These are phyloP conservation scores for Mesembrinibis cayennensis DNA, from an alignment of 2,113 vertebrate genomes.

Conservation along the genomic window DNA sequence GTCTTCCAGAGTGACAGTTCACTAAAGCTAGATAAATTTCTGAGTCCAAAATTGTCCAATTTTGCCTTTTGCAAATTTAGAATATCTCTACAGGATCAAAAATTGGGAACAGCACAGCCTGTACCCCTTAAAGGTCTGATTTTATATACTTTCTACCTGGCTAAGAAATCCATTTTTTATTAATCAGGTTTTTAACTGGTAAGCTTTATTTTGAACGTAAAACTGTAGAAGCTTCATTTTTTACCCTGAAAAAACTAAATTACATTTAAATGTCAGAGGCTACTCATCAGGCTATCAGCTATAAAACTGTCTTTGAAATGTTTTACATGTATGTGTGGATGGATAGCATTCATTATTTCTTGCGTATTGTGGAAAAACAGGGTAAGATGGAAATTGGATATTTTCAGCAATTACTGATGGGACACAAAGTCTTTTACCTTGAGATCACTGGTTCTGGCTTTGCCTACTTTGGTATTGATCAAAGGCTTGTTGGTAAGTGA, in stretches of 20 bases:
- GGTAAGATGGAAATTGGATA: neutral
- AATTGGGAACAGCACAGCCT: neutral
- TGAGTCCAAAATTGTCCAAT: neutral
- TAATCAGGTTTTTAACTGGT: neutral
- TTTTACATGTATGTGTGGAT: neutral
- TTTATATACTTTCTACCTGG: neutral
- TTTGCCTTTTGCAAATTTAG: neutral
- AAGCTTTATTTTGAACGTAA: slow-evolving; percentile 29
- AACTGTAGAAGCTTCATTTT: neutral
- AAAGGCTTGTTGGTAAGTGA: neutral
- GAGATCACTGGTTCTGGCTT: neutral
- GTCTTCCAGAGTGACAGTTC: neutral
- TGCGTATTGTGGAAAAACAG: neutral
- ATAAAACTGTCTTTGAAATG: neutral
- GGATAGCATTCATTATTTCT: neutral
- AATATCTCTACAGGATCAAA: neutral
- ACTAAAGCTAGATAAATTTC: neutral
- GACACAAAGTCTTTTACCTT: neutral
- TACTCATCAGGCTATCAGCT: neutral
- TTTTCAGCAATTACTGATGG: neutral
- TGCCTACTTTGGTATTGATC: neutral
- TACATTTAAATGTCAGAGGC: neutral
- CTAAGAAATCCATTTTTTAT: neutral
- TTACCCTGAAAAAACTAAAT: neutral
- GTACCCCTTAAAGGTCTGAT: neutral